Evolutionary conservation across 2,888 invertebrate species (phyloP).

Genomic region (Drosophila monieri): DNA sequence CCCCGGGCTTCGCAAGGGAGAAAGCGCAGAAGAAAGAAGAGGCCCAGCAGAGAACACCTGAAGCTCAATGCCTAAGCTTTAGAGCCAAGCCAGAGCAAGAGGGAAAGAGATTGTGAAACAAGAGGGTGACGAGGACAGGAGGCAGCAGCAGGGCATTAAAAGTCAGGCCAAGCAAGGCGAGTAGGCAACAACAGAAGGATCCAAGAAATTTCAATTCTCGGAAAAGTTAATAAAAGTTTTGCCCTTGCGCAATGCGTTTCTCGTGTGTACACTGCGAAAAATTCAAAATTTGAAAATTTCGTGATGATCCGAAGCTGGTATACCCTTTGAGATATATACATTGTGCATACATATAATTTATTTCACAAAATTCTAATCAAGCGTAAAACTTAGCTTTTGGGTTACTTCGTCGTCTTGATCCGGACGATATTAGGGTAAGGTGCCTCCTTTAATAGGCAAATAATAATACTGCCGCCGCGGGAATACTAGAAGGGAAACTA

Average conservation of each 20-base stretch:
- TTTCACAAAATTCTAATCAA: too few species aligned
- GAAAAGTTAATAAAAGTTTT: slow-evolving; percentile 80
- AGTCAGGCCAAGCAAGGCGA: slow-evolving; percentile 76
- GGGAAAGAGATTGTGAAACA: slow-evolving; percentile 29
- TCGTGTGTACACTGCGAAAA: slow-evolving; percentile 38
- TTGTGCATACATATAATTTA: too few species aligned
- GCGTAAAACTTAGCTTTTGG: too few species aligned
- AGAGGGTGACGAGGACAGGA: slow-evolving; percentile 41
- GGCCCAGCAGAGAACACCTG: slow-evolving; percentile 61
- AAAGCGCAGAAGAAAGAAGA: too few species aligned
- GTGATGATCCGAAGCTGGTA: not conserved
- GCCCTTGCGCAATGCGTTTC: slow-evolving; percentile 74
- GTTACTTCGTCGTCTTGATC: too few species aligned
- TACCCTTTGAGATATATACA: not conserved
- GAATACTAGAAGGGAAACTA: too few species aligned
- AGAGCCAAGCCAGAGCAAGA: slow-evolving; percentile 8
- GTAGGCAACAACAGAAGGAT: slow-evolving; percentile 67
- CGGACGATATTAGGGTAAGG: too few species aligned
- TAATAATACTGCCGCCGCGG: too few species aligned
- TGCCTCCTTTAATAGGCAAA: too few species aligned
- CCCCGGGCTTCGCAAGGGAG: too few species aligned
- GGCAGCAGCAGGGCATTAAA: slow-evolving; percentile 60
- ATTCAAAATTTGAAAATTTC: not conserved
- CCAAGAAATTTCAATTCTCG: slow-evolving; percentile 78
- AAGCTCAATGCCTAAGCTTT: slow-evolving; percentile 58